These are phyloP conservation scores for Euthynnus affinis DNA, from an alignment of 2,797 vertebrate species.

Conservation along the genomic window DNA sequence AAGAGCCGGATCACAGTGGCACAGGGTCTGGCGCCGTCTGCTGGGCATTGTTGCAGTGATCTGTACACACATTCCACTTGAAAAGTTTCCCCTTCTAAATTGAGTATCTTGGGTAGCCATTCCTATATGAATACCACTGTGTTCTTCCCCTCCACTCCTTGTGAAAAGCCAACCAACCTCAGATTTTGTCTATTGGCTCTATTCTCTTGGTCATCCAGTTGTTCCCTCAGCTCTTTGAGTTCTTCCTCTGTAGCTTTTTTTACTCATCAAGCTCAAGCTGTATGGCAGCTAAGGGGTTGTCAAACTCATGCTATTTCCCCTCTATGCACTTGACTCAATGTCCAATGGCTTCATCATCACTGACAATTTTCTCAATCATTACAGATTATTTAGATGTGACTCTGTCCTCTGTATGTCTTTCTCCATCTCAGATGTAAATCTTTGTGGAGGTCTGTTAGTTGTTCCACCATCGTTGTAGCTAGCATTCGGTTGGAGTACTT, in stretches of 20 bases:
- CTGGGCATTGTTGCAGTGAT: background rate
- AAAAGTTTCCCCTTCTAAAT: background rate
- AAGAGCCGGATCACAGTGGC: background rate
- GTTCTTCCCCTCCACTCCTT: background rate
- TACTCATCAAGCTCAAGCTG: too few relatives aligned
- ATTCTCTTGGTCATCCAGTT: background rate
- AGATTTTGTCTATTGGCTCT: background rate
- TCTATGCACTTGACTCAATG: too few relatives aligned
- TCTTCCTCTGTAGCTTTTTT: background rate
- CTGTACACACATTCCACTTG: background rate
- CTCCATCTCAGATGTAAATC: too few relatives aligned
- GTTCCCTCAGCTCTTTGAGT: background rate
- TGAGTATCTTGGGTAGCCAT: constrained; percentile 1
- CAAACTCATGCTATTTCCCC: too few relatives aligned
- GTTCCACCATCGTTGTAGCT: too few relatives aligned
- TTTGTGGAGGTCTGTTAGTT: too few relatives aligned
- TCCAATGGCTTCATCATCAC: too few relatives aligned
- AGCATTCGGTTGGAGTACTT: too few relatives aligned
- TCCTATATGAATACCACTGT: background rate
- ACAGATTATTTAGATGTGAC: too few relatives aligned
- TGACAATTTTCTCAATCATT: too few relatives aligned
- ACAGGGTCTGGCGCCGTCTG: background rate
- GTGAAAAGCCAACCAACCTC: background rate
- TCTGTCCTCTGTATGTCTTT: too few relatives aligned
- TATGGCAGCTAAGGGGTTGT: too few relatives aligned